These are phyloP conservation scores for Tubulanus polymorphus DNA, from an alignment of 2,888 invertebrate species.

Conservation along the genomic window DNA sequence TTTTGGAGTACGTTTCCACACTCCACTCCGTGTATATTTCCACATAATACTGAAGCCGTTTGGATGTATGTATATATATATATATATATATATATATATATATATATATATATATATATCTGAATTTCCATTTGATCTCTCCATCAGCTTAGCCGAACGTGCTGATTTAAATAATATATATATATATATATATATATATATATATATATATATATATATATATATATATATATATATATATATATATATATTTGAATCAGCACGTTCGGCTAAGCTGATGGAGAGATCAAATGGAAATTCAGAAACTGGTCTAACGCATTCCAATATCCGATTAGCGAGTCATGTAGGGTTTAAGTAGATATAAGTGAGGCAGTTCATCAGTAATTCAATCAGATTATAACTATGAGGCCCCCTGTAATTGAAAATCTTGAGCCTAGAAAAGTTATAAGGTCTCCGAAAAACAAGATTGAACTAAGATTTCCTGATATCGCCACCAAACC, in stretches of 20 bases:
- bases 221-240: slow-evolving; percentile 8
- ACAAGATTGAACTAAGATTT: too few relatives aligned
- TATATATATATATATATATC: slow-evolving; percentile 16
- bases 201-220: slow-evolving; percentile 5
- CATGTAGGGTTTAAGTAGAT: too few relatives aligned
- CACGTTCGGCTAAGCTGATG: neutral
- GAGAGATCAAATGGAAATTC: neutral
- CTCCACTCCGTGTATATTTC: neutral
- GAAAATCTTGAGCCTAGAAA: too few relatives aligned
- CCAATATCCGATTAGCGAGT: too few relatives aligned
- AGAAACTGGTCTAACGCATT: neutral
- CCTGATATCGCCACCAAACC: too few relatives aligned
- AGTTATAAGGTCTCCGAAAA: too few relatives aligned
- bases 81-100: slow-evolving; percentile 17
- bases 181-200: slow-evolving; percentile 7
- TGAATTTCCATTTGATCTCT: too few relatives aligned
- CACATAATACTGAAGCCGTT: neutral
- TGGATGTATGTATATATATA: slow-evolving; percentile 15
- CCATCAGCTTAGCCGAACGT: too few relatives aligned
- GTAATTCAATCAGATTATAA: too few relatives aligned
- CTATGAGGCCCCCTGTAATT: too few relatives aligned
- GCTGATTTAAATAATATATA: slow-evolving; percentile 14
- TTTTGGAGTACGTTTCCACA: neutral
- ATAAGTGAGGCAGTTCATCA: too few relatives aligned
- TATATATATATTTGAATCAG: slow-evolving; percentile 3